A percentile compares a stretch with the other conserved stretches of the same genome.
Conservation (phyloP, 2,888 invertebrate genomes). For the Lasioglossum oenotherae region DNA sequence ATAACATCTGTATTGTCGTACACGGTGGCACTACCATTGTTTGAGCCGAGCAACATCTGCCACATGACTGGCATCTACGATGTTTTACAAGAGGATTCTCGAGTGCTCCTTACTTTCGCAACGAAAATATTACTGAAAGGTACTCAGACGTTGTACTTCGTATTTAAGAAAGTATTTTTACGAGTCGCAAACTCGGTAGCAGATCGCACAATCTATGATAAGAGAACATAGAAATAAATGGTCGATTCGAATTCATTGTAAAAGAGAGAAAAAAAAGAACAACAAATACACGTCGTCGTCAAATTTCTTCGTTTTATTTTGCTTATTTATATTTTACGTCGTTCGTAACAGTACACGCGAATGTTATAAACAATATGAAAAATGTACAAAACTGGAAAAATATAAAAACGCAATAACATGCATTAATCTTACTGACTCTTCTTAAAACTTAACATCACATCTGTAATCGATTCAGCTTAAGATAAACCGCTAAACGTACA, state of each 20-base stretch:
- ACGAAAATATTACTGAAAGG: constrained; percentile 23
- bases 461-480: constrained; percentile 11
- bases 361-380: constrained; percentile 16
- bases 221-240: constrained; percentile 30
- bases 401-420: constrained; percentile 22
- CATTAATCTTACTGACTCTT: constrained; percentile 22
- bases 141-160: constrained; percentile 19
- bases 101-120: constrained; percentile 24
- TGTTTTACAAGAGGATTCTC: constrained; percentile 47
- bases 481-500: constrained; percentile 18
- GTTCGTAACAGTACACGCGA: constrained; percentile 9
- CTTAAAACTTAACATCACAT: constrained; percentile 60
- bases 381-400: constrained; percentile 18
- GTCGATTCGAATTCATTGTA: neutral
- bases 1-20: constrained; percentile 62
- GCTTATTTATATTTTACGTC: constrained; percentile 26
- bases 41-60: constrained; percentile 62
- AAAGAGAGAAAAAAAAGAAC: neutral
- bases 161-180: constrained; percentile 21
- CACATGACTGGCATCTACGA: constrained; percentile 74
- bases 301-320: neutral
- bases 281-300: neutral
- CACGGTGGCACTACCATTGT: constrained; percentile 56
- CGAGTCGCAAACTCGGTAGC: neutral
- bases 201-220: constrained; percentile 9